Evolutionary conservation across 2,113 vertebrate genomes (phyloP), one percentile per base, ranked within the genome.

Genomic region (Amazona guildingii): DNA sequence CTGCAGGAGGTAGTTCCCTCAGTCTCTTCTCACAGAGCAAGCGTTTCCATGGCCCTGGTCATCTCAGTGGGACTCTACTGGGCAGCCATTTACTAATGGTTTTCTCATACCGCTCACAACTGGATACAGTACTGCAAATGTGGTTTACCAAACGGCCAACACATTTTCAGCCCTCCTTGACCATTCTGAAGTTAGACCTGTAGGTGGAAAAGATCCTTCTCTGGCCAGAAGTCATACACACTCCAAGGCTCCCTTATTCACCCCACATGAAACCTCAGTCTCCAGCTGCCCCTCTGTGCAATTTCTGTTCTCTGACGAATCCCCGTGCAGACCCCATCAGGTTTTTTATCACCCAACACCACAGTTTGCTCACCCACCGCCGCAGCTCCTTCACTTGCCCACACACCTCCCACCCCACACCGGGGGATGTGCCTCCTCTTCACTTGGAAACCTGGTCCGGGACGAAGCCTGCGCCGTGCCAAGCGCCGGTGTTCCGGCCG

Each of bases 261-360:
- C 12, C 17, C 13, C 16, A 19, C 7, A 2, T 1, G 7, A 52
- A 24, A 35, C 11, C 52, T 49, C 52, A n/a, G 28, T 6, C 31
- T 51, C 41, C 69, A 31, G 44, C n/a, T 39, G n/a, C 23, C 20
- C 16, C 55, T 41, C 4, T 44, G 13, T 59, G 20, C 33, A 23
- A 35, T 23, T 23, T 59, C 57, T 23, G 9, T n/a, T 28, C 61
- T 41, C 52, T 25, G 9, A 68, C 68, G 11, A 2, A 3, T 13
- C 43, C 17, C 41, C 29, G 3, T 24, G 31, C 76, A 76, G 48
- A 41, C 10, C 6, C 7, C 28, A 35, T 14, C 35, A 29, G 49
- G 17, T 49, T 44, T 55, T 14, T 33, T 15, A 25, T 1, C 11
- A 9, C 4, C 31, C 21, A 5, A 39, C 2, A 4, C 35, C 1